Conservation (phyloP, 1,140 invertebrate genomes). For the Nautilus pompilius region DNA sequence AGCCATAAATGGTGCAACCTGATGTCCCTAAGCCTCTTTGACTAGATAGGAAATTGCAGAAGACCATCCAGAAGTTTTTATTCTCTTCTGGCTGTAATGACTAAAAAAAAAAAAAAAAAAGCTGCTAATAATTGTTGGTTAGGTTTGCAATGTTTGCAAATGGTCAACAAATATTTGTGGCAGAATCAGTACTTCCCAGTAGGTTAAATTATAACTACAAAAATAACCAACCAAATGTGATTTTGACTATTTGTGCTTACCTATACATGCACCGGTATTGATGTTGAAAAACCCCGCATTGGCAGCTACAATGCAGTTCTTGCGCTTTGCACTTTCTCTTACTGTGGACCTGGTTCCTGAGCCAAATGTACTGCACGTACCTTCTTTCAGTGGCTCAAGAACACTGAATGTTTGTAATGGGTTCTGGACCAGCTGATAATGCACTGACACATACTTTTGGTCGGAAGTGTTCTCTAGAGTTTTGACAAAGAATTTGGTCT, state of each 20-base stretch:
- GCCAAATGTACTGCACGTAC: slow-evolving; percentile 32
- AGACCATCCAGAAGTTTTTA: too few relatives aligned
- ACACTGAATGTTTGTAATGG: slow-evolving; percentile 43
- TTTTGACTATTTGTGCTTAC: slow-evolving; percentile 30
- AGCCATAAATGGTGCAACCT: too few relatives aligned
- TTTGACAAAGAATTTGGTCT: slow-evolving; percentile 25
- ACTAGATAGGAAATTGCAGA: too few relatives aligned
- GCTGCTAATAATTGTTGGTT: too few relatives aligned
- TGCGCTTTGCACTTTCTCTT: slow-evolving; percentile 25
- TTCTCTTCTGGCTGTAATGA: too few relatives aligned
- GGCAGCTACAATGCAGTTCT: slow-evolving; percentile 44
- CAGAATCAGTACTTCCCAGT: too few relatives aligned
- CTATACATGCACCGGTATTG: slow-evolving; percentile 43
- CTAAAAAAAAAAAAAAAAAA: too few relatives aligned
- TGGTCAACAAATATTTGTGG: too few relatives aligned
- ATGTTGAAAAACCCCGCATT: slow-evolving; percentile 57
- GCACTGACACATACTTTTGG: slow-evolving; percentile 16
- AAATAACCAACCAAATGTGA: too few relatives aligned
- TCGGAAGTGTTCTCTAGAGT: slow-evolving; percentile 11
- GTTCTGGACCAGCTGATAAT: slow-evolving; percentile 33
- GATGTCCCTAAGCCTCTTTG: too few relatives aligned
- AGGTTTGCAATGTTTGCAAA: too few relatives aligned
- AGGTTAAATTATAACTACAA: too few relatives aligned
- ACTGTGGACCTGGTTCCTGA: slow-evolving; percentile 33
- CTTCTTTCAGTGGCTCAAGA: slow-evolving; percentile 37